Evolutionary conservation across 2,113 vertebrate species (phyloP).

Genomic region (Podarcis cretensis): DNA sequence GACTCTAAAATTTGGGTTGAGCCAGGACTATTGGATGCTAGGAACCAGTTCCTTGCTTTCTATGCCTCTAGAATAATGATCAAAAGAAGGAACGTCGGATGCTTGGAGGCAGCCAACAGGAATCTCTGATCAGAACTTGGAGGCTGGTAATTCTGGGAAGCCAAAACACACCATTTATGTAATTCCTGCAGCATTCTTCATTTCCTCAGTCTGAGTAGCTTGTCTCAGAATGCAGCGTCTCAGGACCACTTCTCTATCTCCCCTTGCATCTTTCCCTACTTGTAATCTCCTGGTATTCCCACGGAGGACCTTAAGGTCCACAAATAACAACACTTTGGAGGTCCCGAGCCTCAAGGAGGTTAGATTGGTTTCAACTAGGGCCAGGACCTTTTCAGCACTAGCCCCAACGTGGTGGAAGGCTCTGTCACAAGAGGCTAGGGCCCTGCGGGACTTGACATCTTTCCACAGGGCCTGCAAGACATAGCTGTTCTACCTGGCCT

Average conservation of each 20-base stretch:
- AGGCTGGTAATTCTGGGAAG: neutral
- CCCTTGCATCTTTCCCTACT: neutral
- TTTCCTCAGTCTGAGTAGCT: neutral
- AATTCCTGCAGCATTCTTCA: neutral
- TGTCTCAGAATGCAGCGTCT: neutral
- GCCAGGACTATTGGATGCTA: neutral
- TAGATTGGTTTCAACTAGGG: no score
- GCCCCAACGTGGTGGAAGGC: no score
- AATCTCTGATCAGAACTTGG: neutral
- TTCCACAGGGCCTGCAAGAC: no score
- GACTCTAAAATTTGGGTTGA: conserved; percentile 29
- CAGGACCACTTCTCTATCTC: neutral
- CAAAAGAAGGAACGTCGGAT: neutral
- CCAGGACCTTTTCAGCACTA: no score
- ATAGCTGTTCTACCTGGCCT: no score
- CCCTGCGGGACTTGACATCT: no score
- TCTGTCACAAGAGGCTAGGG: no score
- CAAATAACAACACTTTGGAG: no score
- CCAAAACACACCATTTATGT: neutral
- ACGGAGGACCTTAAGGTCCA: no score
- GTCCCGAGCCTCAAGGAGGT: no score
- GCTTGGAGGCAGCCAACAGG: conserved; percentile 6
- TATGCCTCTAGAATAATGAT: conserved; percentile 11
- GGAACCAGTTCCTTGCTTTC: neutral
- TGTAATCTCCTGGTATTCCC: no score